Evolutionary conservation across 2,113 vertebrate species (phyloP).

Genomic region (Pithys albifrons): DNA sequence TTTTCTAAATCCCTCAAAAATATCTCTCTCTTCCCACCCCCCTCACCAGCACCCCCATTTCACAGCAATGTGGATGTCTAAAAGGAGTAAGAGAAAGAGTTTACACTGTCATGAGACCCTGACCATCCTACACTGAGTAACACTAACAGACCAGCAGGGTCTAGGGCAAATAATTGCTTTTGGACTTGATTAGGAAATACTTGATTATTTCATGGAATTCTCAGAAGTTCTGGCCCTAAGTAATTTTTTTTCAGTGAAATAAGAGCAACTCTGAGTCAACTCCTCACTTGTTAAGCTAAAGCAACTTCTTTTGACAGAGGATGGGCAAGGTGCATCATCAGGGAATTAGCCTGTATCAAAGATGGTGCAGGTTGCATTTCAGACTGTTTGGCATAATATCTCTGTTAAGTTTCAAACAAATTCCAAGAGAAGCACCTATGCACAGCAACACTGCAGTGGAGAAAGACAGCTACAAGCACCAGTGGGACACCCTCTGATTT

Average conservation of each 20-base stretch:
- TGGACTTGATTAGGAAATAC: neutral
- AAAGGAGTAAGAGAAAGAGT: neutral
- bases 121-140: fast-evolving
- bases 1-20: neutral
- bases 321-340: neutral
- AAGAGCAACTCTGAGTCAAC: neutral
- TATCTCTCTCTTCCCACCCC: neutral
- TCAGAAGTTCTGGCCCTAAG: neutral
- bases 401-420: neutral
- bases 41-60: neutral
- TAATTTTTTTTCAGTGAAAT: neutral
- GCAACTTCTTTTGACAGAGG: neutral
- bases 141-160: neutral
- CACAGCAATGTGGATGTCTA: neutral
- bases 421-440: neutral
- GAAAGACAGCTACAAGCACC: neutral
- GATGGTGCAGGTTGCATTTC: neutral
- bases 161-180: neutral
- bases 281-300: neutral
- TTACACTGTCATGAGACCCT: neutral
- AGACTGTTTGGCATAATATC: neutral
- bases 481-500: neutral
- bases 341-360: neutral
- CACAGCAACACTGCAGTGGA: neutral
- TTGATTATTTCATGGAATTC: neutral